Percentiles rank a stretch among this genome's conserved stretches.
These are phyloP conservation scores for Isurus oxyrinchus DNA, from an alignment of 2,113 vertebrate genomes.

Conservation along the genomic window DNA sequence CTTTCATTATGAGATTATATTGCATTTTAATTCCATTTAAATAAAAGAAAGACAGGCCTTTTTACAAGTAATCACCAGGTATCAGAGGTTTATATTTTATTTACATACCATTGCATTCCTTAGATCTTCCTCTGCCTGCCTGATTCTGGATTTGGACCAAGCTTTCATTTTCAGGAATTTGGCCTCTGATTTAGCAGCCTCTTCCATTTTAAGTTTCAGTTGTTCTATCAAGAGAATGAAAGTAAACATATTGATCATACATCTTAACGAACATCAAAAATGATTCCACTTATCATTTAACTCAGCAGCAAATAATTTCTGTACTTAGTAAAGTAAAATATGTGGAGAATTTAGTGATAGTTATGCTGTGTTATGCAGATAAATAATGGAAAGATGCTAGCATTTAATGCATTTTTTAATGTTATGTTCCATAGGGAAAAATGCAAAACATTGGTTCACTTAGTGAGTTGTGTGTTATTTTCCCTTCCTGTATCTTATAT, in stretches of 20 bases:
- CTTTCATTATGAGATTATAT: background rate
- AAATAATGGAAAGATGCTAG: background rate
- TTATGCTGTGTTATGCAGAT: background rate
- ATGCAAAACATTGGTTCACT: background rate
- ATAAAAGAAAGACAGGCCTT: background rate
- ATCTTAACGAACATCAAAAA: background rate
- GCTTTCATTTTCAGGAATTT: slow-evolving; percentile 86
- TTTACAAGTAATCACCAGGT: background rate
- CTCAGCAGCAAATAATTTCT: background rate
- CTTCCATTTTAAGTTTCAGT: slow-evolving; percentile 71
- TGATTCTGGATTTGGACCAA: slow-evolving; percentile 78
- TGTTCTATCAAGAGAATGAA: slow-evolving; percentile 51
- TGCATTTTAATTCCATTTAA: background rate
- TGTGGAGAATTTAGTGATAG: background rate
- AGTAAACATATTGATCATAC: background rate
- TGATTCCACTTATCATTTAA: background rate
- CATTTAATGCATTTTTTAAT: background rate
- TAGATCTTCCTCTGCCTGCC: slow-evolving; percentile 75
- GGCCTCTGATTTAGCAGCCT: slow-evolving; percentile 75
- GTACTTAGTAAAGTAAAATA: background rate
- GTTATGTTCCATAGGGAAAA: background rate
- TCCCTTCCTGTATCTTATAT: background rate
- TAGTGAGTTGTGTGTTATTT: background rate
- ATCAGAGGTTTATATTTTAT: background rate
- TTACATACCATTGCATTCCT: slow-evolving; percentile 61